Conservation (phyloP, 2,113 vertebrate genomes). For the Anas platyrhynchos region DNA sequence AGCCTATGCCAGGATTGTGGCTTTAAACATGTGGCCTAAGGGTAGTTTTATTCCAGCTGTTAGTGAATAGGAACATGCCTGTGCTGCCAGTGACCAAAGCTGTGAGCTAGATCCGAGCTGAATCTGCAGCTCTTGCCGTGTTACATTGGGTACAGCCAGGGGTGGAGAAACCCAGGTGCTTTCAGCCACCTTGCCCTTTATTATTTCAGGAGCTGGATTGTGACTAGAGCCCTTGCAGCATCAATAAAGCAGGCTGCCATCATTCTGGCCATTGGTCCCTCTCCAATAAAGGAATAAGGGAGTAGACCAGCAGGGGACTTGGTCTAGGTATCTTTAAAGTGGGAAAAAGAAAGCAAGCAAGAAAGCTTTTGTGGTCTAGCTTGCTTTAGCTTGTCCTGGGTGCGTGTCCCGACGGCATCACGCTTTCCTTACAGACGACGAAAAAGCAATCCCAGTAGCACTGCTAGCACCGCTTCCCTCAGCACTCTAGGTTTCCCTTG, state of each 20-base stretch:
- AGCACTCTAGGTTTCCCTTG: slow-evolving; percentile 3
- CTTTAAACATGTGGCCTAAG: slow-evolving; percentile 22
- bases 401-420: background rate
- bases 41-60: slow-evolving; percentile 9
- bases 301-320: background rate
- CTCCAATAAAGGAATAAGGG: background rate
- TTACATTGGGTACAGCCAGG: background rate
- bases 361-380: background rate
- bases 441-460: background rate
- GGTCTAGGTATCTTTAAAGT: background rate
- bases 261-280: background rate
- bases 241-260: background rate
- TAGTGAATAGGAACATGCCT: background rate
- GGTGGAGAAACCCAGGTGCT: background rate
- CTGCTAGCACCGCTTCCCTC: background rate
- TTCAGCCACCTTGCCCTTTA: background rate
- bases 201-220: background rate
- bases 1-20: slow-evolving; percentile 13
- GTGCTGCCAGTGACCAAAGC: background rate
- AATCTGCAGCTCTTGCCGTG: background rate
- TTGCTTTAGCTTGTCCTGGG: background rate
- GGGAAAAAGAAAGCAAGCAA: background rate
- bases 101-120: background rate
- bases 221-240: background rate
- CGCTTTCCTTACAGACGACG: background rate